Base-by-base conservation (phyloP, 2,888 invertebrate genomes). In the Drosophila rellima region DNA sequence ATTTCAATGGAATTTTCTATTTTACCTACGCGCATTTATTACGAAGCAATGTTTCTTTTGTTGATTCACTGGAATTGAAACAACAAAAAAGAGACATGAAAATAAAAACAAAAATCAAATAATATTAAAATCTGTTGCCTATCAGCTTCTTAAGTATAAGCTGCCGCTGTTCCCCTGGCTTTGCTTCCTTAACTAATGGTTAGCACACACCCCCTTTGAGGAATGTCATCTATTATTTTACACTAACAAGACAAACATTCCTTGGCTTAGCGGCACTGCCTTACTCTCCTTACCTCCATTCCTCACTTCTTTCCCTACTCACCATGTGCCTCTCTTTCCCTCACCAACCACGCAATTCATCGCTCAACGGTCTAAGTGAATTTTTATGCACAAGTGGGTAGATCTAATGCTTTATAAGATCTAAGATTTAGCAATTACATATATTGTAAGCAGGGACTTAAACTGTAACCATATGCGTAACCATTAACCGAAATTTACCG, bases 221-320 rank as follows among this genome's bases (percentile, higher is more conserved):
- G 31, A 54, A 39, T 61, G 64, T 44, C 70, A 56, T 78, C 68
- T 75, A 85, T 74, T 88, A 82, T 88, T 85, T 83, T 85, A 85
- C 80, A 83, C 85, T 88, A 79, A 88, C 82, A 88, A 77, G 70
- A 62, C 63, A 47, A 70, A 63, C 73, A 88, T 77, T 79, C 82
- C 71, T 78, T 55, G 76, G 64, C 70, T 65, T 69, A 72, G 72
- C 80, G 65, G 68, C 56, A 7, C 29, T 39, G 74, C 72, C 80
- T 80, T 65, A 71, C 62, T 62, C 47, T 56, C 37, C 37, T 4
- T 2, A 7, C 1, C 13, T 13, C 4, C 20, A 1, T 3, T 6
- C 2, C 13, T 31, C 8, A 11, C 6, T 23, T 4, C 23, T 7
- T 18, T 11, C 52, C n/a, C 1, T 5, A 7, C 33, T 20, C 33